Percentiles rank a stretch among this genome's conserved stretches.
phyloP scores from a whole-genome alignment of 1,140 invertebrate genomes.

The Drosophila tropicalis region DNA sequence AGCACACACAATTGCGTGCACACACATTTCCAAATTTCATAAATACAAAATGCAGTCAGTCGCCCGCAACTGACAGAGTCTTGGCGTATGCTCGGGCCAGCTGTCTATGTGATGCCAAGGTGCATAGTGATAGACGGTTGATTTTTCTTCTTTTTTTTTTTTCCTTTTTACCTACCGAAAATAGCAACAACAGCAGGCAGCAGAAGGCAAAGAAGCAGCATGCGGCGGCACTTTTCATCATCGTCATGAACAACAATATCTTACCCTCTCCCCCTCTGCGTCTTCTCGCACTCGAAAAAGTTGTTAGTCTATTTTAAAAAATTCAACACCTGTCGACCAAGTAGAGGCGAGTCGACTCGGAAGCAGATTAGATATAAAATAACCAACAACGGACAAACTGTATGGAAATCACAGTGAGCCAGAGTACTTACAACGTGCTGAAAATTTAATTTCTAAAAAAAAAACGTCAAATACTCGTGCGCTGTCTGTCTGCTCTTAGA shows the following conservation, averaged over 20 bases:
- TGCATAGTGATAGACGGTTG: background rate
- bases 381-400: constrained; percentile 31
- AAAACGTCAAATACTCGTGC: constrained; percentile 7
- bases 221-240: constrained; percentile 47
- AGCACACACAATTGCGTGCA: constrained; percentile 69
- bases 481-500: constrained; percentile 2
- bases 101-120: constrained; percentile 13
- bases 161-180: constrained; percentile 10
- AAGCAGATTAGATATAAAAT: constrained; percentile 12
- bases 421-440: constrained; percentile 45
- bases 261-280: constrained; percentile 23
- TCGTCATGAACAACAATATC: background rate
- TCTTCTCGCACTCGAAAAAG: constrained; percentile 19
- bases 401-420: constrained; percentile 23
- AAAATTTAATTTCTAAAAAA: constrained; percentile 51
- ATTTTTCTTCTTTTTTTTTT: background rate
- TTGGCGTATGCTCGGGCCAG: background rate
- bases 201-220: constrained; percentile 22
- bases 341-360: constrained; percentile 3
- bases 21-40: constrained; percentile 72
- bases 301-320: constrained; percentile 26
- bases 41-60: constrained; percentile 75
- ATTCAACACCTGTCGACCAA: constrained; percentile 64
- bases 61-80: constrained; percentile 62
- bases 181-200: constrained; percentile 25